Evolutionary conservation across 2,888 invertebrate genomes (phyloP), one percentile per base, ranked within the genome.

Genomic region (Drosophila atripex): DNA sequence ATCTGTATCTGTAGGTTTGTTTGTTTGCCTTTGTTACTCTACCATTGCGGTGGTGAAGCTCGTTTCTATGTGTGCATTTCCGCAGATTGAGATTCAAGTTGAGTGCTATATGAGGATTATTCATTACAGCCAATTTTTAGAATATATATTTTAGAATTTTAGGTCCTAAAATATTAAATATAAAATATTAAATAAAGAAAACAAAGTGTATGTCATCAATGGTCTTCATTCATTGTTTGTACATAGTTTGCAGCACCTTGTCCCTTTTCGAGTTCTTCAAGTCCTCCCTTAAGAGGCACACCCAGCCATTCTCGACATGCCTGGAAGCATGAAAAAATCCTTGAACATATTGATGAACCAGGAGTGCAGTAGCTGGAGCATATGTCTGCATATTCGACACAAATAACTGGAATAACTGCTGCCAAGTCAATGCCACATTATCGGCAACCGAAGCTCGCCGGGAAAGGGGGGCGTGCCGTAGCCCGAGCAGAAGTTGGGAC

Each of bases 281-380:
- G 12, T 38, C 41, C 11, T 18, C 16, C 9, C 18, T 14, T 16
- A 30, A 52, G 38, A 65, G 45, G 45, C 14, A 30, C n/a, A 30
- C 21, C 43, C 28, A 14, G 4, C 2, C n/a, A 21, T 14, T 53
- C 9, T 43, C 21, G 18, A 23, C n/a, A 18, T 65, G 52, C 64
- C 82, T 73, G 75, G 84, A 77, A 80, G 73, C 71, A 68, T 51
- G 75, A 77, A 77, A 82, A 89, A 89, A 89, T 89, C 90, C 90
- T 90, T 89, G 89, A 89, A 89, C 85, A 80, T 83, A 85, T 88
- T 76, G 78, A 71, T 76, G 69, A 74, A 89, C 79, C 89, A 89
- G 89, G 90, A 88, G 88, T 78, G 72, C 89, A 89, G 89, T 69
- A 84, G 70, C 61, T 58, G 39, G 35, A 71, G 78, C 47, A 51